Percentiles rank a stretch among this genome's conserved stretches.
Conservation (phyloP, 2,888 invertebrate genomes). For the Criorhina ranunculi region DNA sequence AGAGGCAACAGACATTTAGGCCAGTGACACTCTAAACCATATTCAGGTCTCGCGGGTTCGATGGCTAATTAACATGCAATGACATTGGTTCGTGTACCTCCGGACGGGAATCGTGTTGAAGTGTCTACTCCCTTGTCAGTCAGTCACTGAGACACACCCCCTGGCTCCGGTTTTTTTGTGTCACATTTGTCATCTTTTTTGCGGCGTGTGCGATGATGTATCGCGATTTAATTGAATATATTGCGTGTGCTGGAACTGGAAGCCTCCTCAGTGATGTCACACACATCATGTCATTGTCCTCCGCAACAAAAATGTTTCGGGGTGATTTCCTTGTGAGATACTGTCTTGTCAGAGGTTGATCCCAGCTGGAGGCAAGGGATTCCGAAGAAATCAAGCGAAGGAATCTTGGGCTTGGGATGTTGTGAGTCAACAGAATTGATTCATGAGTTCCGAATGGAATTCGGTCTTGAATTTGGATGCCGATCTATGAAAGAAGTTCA, state of each 20-base stretch:
- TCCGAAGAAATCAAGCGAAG: slow-evolving; percentile 34
- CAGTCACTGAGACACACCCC: slow-evolving; percentile 56
- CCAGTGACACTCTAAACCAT: slow-evolving; percentile 64
- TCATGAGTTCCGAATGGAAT: background rate
- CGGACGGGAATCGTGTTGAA: slow-evolving; percentile 22
- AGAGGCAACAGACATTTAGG: slow-evolving; percentile 66
- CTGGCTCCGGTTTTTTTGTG: slow-evolving; percentile 10
- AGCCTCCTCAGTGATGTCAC: slow-evolving; percentile 61
- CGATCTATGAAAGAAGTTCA: background rate
- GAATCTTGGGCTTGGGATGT: slow-evolving; percentile 41
- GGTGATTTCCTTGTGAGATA: slow-evolving; percentile 47
- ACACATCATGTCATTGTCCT: slow-evolving; percentile 39
- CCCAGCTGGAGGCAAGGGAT: slow-evolving; percentile 47
- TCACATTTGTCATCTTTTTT: slow-evolving; percentile 44
- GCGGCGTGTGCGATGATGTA: slow-evolving; percentile 51
- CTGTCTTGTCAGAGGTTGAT: slow-evolving; percentile 13
- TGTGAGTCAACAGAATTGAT: slow-evolving; percentile 27
- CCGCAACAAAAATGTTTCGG: slow-evolving; percentile 18
- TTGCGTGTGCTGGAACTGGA: slow-evolving; percentile 70
- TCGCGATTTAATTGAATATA: slow-evolving; percentile 71
- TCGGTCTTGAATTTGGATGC: background rate
- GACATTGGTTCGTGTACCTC: slow-evolving; percentile 52
- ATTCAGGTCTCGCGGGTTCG: slow-evolving; percentile 42
- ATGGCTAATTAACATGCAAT: slow-evolving; percentile 74
- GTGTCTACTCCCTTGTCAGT: slow-evolving; percentile 40